Evolutionary conservation across 2,797 vertebrate species (phyloP).

Genomic region (Sebastes oblongus): DNA sequence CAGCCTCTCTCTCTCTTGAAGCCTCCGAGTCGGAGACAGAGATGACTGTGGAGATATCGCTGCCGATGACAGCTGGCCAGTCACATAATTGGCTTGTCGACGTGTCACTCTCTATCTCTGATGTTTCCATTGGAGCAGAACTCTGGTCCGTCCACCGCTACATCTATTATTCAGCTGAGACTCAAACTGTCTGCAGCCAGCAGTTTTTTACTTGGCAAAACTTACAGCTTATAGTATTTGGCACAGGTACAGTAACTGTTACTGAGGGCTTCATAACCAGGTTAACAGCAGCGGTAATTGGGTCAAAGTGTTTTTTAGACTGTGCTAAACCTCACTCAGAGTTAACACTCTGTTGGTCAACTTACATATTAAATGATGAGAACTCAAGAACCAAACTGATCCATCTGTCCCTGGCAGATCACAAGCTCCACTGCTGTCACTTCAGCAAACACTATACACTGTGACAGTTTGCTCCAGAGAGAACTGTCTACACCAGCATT

Average conservation of each 20-base stretch:
- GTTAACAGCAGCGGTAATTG: slow-evolving; percentile 27
- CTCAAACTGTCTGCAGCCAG: slow-evolving; percentile 56
- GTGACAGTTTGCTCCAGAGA: background rate
- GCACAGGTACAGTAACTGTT: slow-evolving; percentile 11
- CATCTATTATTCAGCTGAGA: slow-evolving; percentile 71
- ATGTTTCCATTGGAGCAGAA: slow-evolving; percentile 64
- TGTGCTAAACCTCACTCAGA: background rate
- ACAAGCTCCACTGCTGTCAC: background rate
- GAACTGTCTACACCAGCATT: background rate
- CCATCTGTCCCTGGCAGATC: slow-evolving; percentile 1
- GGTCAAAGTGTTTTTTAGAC: background rate
- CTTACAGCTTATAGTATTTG: slow-evolving; percentile 31
- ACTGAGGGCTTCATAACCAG: background rate
- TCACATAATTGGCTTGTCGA: slow-evolving; percentile 64
- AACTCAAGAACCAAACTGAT: background rate
- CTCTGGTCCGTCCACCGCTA: slow-evolving; percentile 22
- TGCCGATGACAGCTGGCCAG: slow-evolving; percentile 52
- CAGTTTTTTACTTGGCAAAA: slow-evolving; percentile 59
- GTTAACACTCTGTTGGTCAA: background rate
- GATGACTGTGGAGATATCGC: slow-evolving; percentile 31
- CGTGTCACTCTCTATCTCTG: slow-evolving; percentile 52
- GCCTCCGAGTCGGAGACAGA: slow-evolving; percentile 7
- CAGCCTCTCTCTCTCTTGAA: slow-evolving; percentile 12
- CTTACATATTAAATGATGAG: background rate
- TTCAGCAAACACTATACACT: background rate